Conservation (phyloP, 2,888 invertebrate species). For the Apodemia zela region DNA sequence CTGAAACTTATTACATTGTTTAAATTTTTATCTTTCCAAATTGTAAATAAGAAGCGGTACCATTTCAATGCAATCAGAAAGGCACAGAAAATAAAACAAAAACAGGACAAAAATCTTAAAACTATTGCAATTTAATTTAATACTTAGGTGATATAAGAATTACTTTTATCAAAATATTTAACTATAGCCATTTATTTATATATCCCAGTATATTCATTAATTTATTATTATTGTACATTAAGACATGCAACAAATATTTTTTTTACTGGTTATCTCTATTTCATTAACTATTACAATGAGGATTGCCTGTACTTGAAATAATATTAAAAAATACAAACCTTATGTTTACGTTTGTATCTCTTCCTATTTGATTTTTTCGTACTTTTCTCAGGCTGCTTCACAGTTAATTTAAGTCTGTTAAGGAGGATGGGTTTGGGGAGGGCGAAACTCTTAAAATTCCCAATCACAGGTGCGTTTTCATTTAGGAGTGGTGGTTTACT, state of each 20-base stretch:
- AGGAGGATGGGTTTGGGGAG: slow-evolving; percentile 72
- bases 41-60: not conserved
- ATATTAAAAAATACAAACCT: slow-evolving; percentile 58
- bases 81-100: no score
- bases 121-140: no score
- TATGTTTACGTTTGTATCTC: slow-evolving; percentile 53
- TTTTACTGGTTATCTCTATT: no score
- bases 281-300: not conserved
- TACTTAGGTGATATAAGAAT: no score
- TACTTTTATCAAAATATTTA: no score
- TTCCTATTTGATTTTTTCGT: slow-evolving; percentile 47
- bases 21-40: not conserved
- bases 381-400: slow-evolving; percentile 56
- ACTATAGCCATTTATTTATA: no score
- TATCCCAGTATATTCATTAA: no score
- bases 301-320: slow-evolving; percentile 7
- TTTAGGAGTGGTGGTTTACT: slow-evolving; percentile 40
- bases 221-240: no score
- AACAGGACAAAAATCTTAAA: no score
- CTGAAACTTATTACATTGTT: not conserved
- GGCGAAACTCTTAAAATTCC: slow-evolving; percentile 75
- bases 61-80: no score
- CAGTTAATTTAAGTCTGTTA: slow-evolving; percentile 66
- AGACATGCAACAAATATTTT: no score
- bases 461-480: slow-evolving; percentile 64